Evolutionary conservation across 2,888 invertebrate species (phyloP).

Genomic region (Ectobius pallidus): DNA sequence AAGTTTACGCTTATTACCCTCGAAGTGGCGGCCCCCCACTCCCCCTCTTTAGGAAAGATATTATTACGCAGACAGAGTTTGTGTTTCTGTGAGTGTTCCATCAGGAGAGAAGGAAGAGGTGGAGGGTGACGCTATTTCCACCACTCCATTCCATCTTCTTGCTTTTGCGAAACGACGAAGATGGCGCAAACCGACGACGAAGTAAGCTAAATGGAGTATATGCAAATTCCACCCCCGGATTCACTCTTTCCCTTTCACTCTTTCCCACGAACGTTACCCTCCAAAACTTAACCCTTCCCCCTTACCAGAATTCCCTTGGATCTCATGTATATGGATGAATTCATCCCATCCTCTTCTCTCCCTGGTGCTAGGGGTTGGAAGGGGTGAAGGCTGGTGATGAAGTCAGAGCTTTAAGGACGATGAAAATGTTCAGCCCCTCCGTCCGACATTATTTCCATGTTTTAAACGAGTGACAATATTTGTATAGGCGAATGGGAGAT

Average conservation of each 20-base stretch:
- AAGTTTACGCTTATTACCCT: neutral
- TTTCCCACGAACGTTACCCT: neutral
- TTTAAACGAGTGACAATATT: neutral
- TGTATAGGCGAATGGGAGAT: neutral
- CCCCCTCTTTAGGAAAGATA: neutral
- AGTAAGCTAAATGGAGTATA: neutral
- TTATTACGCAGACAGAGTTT: too few relatives aligned
- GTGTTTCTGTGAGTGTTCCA: too few relatives aligned
- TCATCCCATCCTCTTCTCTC: too few relatives aligned
- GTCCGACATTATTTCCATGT: neutral
- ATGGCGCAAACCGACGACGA: slow-evolving; percentile 9
- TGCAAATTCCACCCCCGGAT: neutral
- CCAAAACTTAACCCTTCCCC: neutral
- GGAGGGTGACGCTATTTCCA: neutral
- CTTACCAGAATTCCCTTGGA: neutral
- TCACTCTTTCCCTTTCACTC: too few relatives aligned
- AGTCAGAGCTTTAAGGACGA: neutral
- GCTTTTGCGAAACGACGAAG: neutral
- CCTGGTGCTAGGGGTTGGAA: neutral
- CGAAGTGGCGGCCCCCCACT: too few relatives aligned
- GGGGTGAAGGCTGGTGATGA: neutral
- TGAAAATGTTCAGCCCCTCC: neutral
- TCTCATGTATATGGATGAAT: slow-evolving; percentile 11
- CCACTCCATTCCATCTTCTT: neutral
- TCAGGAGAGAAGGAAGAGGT: neutral